These are phyloP conservation scores for Macrotus californicus DNA, from an alignment of 2,113 vertebrate species.

Conservation along the genomic window DNA sequence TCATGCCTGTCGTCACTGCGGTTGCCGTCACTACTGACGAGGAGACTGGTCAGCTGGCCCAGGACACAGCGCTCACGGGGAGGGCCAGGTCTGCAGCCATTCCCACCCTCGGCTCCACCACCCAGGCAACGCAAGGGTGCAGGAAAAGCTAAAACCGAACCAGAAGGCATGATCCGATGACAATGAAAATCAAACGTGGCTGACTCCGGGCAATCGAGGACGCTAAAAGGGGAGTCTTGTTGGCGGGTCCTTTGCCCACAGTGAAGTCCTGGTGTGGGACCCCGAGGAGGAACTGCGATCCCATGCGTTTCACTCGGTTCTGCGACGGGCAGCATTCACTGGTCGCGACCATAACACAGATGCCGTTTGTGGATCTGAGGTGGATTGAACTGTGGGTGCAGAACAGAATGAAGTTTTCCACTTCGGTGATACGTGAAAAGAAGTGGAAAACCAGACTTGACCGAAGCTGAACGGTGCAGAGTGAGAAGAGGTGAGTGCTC, in stretches of 20 bases:
- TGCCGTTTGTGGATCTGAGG: not conserved
- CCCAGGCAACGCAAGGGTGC: not conserved
- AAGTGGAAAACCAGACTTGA: not conserved
- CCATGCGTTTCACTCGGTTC: not conserved
- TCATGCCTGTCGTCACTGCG: not conserved
- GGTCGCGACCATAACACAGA: fast-evolving
- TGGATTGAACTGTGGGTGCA: not conserved
- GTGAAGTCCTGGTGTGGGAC: no score
- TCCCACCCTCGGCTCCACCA: not conserved
- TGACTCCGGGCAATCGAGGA: fast-evolving
- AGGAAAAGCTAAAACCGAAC: not conserved
- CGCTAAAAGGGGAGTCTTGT: fast-evolving
- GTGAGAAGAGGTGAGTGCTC: not conserved
- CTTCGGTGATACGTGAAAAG: not conserved
- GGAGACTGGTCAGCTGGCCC: not conserved
- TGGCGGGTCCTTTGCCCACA: fast-evolving
- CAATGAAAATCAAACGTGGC: fast-evolving
- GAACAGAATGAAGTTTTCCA: not conserved
- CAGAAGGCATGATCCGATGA: fast-evolving
- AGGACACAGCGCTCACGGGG: not conserved
- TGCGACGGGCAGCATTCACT: not conserved
- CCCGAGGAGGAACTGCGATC: not conserved
- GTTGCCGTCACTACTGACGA: fast-evolving
- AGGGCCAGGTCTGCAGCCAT: not conserved
- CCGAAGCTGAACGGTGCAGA: not conserved